Base-by-base conservation (phyloP, 92 coral and sea anemone genomes). In the Siderastrea siderea region DNA sequence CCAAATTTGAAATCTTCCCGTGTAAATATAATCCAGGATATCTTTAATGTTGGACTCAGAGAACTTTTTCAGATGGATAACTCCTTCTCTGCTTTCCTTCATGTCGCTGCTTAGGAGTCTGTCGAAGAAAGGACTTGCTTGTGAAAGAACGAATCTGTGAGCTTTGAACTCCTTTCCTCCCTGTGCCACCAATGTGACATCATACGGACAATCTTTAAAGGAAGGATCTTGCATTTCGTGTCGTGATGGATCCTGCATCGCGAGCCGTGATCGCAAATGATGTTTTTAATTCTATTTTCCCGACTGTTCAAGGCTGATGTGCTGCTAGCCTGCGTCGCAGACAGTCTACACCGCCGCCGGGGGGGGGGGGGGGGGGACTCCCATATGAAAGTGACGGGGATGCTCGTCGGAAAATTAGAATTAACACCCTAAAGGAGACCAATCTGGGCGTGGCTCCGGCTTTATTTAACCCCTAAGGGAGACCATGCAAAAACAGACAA, bases 81-180 rank as follows among this genome's bases (percentile, higher is more conserved):
- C 66, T 9, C 66, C 80, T 59, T 75, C 63, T 13, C 64, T 59
- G 16, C 19, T 19, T 44, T 75, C 80, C 80, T n/a, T 75, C 80
- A 75, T 75, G 66, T 51, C 66, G 11, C 13, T 26, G 10, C 26
- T 51, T 10, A 75, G 66, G 0, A 75, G 62, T 16, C 45, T 53
- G n/a, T 75, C 80, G 47, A 75, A 75, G 64, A 53, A 75, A 44
- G 80, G 46, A 75, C 80, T 53, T 53, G 64, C 80, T 11, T 53
- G 7, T 59, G 80, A 75, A 45, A 75, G 66, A 75, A 75, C 16
- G 63, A 3, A 17, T 75, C 65, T 53, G 47, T 75, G 65, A 14
- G 80, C 47, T 59, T 51, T 75, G 80, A 75, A 47, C 66, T 75
- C 80, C 48, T n/a, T 75, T 51, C 80, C 80, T 1, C 49, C 80